phyloP scores from a whole-genome alignment of 2,113 vertebrate genomes.

The Mobula birostris region DNA sequence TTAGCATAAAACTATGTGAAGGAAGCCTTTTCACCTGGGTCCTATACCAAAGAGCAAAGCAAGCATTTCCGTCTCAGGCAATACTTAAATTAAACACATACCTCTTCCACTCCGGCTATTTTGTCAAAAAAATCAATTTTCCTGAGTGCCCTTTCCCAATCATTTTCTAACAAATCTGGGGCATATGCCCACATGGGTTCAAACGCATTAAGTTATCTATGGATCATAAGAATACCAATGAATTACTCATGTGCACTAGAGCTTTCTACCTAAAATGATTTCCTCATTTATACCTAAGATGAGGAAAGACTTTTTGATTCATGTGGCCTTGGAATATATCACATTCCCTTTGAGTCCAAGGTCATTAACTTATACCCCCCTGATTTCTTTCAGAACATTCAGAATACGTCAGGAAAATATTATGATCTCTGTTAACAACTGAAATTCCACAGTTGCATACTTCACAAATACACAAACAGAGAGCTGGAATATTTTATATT shows the following conservation, averaged over 20 bases:
- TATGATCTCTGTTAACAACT: neutral
- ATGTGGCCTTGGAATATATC: neutral
- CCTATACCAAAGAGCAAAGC: neutral
- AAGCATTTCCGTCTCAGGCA: neutral
- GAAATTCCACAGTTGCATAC: neutral
- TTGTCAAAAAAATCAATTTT: neutral
- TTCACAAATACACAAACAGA: neutral
- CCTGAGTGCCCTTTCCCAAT: neutral
- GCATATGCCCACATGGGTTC: neutral
- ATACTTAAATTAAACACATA: slow-evolving; percentile 7
- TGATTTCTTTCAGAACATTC: neutral
- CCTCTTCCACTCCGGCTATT: neutral
- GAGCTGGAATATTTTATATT: neutral
- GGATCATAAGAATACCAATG: neutral
- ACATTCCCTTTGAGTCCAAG: slow-evolving; percentile 12
- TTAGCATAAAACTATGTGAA: neutral
- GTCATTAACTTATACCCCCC: neutral
- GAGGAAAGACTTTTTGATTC: neutral
- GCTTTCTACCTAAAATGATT: neutral
- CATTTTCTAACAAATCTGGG: neutral
- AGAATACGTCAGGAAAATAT: slow-evolving; percentile 20
- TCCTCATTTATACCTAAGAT: neutral
- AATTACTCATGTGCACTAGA: slow-evolving; percentile 17
- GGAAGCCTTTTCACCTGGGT: neutral
- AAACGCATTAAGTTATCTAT: neutral